Evolutionary conservation across 1,140 invertebrate genomes (phyloP).

Genomic region (Cheumatopsyche charites): DNA sequence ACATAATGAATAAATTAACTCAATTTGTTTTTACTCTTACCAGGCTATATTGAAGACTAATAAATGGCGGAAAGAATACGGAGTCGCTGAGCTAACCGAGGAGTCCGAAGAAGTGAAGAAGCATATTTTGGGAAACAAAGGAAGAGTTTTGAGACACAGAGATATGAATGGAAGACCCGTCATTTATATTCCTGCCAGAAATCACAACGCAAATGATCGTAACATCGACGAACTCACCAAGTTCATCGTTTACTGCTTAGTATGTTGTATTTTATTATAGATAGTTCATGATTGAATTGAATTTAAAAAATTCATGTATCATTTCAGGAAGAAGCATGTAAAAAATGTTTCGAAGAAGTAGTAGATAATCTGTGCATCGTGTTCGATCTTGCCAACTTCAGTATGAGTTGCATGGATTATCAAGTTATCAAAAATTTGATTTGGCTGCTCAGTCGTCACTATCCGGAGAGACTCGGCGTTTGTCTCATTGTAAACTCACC

Average conservation of each 20-base stretch:
- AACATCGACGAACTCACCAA: slow-evolving; percentile 76
- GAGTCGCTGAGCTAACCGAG: slow-evolving; percentile 63
- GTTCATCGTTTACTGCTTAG: slow-evolving; percentile 77
- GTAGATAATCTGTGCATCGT: slow-evolving; percentile 79
- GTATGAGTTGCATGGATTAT: slow-evolving; percentile 76
- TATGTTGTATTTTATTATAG: slow-evolving; percentile 52
- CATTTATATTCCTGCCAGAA: slow-evolving; percentile 76
- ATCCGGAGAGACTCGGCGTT: slow-evolving; percentile 76
- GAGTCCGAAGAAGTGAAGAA: slow-evolving; percentile 67
- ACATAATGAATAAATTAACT: no score
- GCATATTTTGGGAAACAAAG: slow-evolving; percentile 67
- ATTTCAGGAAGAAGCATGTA: slow-evolving; percentile 73
- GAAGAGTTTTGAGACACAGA: slow-evolving; percentile 69
- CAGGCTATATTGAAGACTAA: slow-evolving; percentile 78
- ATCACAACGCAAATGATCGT: slow-evolving; percentile 73
- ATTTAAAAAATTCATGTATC: neutral
- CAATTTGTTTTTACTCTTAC: slow-evolving; percentile 48
- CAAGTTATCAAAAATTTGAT: slow-evolving; percentile 78
- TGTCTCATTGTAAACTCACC: slow-evolving; percentile 76
- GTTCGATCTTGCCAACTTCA: slow-evolving; percentile 76
- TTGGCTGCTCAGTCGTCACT: slow-evolving; percentile 75
- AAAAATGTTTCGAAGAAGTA: slow-evolving; percentile 78
- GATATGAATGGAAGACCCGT: slow-evolving; percentile 74
- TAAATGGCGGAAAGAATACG: slow-evolving; percentile 77
- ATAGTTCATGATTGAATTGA: neutral